Base-by-base conservation (phyloP, 2,113 vertebrate species). In the Melanotaenia duboulayi region DNA sequence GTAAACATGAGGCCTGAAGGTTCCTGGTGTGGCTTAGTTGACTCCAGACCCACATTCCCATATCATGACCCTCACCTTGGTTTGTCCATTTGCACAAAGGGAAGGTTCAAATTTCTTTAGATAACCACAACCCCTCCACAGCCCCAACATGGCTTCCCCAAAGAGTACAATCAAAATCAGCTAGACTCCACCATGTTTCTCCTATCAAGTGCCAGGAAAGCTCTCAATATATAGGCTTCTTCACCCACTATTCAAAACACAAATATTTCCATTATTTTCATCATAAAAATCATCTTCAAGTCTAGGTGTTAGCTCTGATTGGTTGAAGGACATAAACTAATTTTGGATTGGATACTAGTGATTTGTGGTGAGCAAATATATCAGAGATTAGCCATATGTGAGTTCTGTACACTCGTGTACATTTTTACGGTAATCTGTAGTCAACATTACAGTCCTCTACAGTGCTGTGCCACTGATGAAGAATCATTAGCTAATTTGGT, bases 81-180 rank as follows among this genome's bases (percentile, higher is more conserved):
- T 84, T 65, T 57, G 24, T 80, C 78, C 66, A 69, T 84, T 79
- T 80, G 52, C 87, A 85, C 78, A 83, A 80, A 81, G 70, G 37
- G 20, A 72, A 80, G 75, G 82, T 62, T 81, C 49, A 59, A 58
- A 54, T 60, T 76, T 82, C 40, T 65, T 61, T 57, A 25, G 70
- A 74, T 78, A 75, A 64, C 61, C 81, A 59, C 78, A 70, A 22
- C 51, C 66, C 35, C 39, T 40, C 78, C 74, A 39, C 67, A 64
- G 35, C 50, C 60, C 80, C 63, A 71, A 39, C 74, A 75, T 77
- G 76, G 78, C 74, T 22, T 54, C 69, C 76, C 66, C 55, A 66
- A 70, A 85, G n/a, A 83, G 83, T 86, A 90, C 87, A 90, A 89
- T 91, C 90, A 87, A 76, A 78, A 60, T 65, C 14, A 57, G 28